A percentile compares a stretch with the other conserved stretches of the same genome.
Conservation (phyloP, 2,888 invertebrate genomes). For the Lithophane semibrunnea region DNA sequence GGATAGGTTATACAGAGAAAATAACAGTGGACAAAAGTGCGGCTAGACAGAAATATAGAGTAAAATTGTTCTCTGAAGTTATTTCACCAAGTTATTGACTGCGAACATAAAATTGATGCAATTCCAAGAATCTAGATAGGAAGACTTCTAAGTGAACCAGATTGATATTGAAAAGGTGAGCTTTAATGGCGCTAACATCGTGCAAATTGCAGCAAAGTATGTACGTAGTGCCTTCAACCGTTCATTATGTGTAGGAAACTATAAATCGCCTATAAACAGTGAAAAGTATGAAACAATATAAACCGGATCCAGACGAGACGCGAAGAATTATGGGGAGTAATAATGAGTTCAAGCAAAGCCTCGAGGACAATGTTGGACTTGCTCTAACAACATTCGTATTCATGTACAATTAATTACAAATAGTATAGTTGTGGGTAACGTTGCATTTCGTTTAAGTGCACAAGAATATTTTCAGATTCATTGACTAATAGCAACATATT, state of each 20-base stretch:
- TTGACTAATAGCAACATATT: not conserved
- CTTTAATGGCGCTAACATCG: slow-evolving; percentile 66
- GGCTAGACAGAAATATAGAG: slow-evolving; percentile 19
- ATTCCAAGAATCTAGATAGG: slow-evolving; percentile 60
- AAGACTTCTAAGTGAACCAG: slow-evolving; percentile 64
- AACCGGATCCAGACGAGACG: slow-evolving; percentile 71
- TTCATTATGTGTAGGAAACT: slow-evolving; percentile 78
- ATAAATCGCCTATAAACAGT: slow-evolving; percentile 77
- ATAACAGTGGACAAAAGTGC: slow-evolving; percentile 12
- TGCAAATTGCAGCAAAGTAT: slow-evolving; percentile 69
- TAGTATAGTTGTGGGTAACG: slow-evolving; percentile 35
- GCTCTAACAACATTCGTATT: slow-evolving; percentile 61
- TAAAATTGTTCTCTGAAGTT: slow-evolving; percentile 35
- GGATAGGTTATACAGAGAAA: slow-evolving; percentile 1
- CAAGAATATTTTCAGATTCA: not conserved
- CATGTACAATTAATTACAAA: slow-evolving; percentile 59
- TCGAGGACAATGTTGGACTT: slow-evolving; percentile 64
- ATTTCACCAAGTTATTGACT: slow-evolving; percentile 56
- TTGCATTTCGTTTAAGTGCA: not conserved
- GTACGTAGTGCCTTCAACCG: slow-evolving; percentile 69
- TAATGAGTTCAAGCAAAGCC: slow-evolving; percentile 72
- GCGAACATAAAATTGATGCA: slow-evolving; percentile 48
- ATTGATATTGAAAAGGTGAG: slow-evolving; percentile 67
- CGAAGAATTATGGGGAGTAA: slow-evolving; percentile 67
- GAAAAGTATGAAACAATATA: slow-evolving; percentile 75